Conservation (phyloP, 2,113 vertebrate species). For the Galemys pyrenaicus region DNA sequence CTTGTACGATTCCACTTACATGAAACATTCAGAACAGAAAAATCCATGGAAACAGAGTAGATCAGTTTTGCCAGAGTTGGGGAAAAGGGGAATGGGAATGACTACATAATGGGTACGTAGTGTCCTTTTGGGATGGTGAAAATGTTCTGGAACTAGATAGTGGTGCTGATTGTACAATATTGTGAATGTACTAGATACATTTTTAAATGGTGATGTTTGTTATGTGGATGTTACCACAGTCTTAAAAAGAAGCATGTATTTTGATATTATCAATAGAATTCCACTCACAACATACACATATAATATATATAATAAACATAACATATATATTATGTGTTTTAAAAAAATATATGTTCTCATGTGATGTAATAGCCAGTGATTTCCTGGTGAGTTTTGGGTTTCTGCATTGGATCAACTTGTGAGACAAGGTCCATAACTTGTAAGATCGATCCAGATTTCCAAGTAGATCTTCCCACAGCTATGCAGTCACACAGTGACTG, state of each 20-base stretch:
- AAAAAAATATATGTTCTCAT: background rate
- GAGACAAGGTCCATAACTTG: background rate
- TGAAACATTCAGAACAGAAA: no score
- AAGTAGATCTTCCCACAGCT: background rate
- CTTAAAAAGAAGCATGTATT: background rate
- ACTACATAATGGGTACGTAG: no score
- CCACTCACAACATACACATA: background rate
- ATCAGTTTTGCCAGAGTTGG: no score
- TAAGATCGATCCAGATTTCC: background rate
- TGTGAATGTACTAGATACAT: background rate
- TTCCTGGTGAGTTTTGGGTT: background rate
- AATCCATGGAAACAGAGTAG: no score
- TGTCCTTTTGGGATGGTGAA: no score
- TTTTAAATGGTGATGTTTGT: background rate
- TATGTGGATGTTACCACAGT: background rate
- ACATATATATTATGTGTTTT: background rate
- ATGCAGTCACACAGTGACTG: background rate
- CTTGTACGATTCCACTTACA: no score
- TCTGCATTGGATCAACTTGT: background rate
- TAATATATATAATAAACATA: no score
- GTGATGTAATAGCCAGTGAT: background rate
- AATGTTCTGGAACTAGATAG: no score
- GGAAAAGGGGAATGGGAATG: no score
- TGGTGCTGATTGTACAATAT: no score
- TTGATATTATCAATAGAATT: background rate